Percentiles rank a stretch among this genome's conserved stretches.
Evolutionary conservation across 2,797 vertebrate genomes (phyloP).

Genomic region (Acanthurus lineatus): DNA sequence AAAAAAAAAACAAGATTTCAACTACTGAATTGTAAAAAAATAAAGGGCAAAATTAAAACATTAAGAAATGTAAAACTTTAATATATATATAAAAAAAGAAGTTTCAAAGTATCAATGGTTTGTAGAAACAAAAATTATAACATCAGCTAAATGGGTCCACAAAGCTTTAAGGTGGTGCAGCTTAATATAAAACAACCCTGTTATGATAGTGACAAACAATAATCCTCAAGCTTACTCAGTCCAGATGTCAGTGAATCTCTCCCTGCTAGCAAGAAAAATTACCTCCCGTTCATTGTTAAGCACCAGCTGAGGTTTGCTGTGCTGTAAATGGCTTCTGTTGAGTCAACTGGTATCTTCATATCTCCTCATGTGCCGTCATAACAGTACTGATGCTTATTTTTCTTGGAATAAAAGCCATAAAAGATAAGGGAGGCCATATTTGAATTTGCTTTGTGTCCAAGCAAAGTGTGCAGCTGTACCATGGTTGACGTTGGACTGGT

Average conservation of each 20-base stretch:
- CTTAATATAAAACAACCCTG: too few species aligned
- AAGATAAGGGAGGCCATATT: not conserved
- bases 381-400: not conserved
- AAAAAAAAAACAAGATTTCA: too few species aligned
- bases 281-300: not conserved
- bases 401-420: not conserved
- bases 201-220: not conserved
- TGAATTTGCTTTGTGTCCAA: not conserved
- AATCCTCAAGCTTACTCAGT: not conserved
- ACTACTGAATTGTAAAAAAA: too few species aligned
- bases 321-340: not conserved
- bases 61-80: too few species aligned
- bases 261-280: not conserved
- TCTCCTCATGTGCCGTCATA: not conserved
- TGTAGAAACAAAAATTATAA: too few species aligned
- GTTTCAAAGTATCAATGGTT: too few species aligned
- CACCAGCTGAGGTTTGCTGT: not conserved
- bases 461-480: too few species aligned
- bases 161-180: not conserved
- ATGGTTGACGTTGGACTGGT: too few species aligned
- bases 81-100: too few species aligned
- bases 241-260: not conserved
- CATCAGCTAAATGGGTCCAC: not conserved
- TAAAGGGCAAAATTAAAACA: too few species aligned
- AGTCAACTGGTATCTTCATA: not conserved